Percentiles rank a stretch among this genome's conserved stretches.
These are phyloP conservation scores for Chydorus sphaericus DNA, from an alignment of 2,888 invertebrate species.

Conservation along the genomic window DNA sequence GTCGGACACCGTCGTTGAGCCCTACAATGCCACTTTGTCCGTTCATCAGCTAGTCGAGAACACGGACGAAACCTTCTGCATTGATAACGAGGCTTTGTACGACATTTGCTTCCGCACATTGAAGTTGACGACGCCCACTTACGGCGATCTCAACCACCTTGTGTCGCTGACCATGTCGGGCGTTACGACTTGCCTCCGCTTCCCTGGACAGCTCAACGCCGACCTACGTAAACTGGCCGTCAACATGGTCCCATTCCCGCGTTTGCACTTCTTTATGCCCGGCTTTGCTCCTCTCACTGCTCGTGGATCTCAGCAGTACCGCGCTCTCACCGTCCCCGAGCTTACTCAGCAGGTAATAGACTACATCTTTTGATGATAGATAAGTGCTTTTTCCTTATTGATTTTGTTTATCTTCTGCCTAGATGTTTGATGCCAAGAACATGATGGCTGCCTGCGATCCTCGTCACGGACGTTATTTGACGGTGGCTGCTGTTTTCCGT, in stretches of 20 bases:
- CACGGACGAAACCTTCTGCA: constrained; percentile 38
- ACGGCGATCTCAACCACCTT: constrained; percentile 42
- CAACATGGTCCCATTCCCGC: constrained; percentile 90
- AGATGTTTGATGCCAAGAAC: constrained; percentile 68
- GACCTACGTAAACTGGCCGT: constrained; percentile 74
- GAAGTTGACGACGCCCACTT: constrained; percentile 38
- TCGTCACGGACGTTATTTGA: constrained; percentile 63
- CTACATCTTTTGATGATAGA: too few species aligned
- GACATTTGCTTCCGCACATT: constrained; percentile 40
- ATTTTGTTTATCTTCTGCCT: too few species aligned
- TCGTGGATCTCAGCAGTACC: constrained; percentile 37
- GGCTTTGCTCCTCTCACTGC: constrained; percentile 67
- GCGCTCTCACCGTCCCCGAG: constrained; percentile 38
- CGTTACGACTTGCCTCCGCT: constrained; percentile 47
- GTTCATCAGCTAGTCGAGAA: constrained; percentile 38
- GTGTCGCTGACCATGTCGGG: constrained; percentile 37
- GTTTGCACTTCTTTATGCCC: constrained; percentile 78
- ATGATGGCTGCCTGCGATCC: constrained; percentile 96
- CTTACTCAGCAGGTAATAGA: constrained; percentile 43
- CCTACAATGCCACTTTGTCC: constrained; percentile 39
- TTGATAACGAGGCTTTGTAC: constrained; percentile 39
- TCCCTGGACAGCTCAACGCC: constrained; percentile 81
- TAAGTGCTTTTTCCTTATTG: too few species aligned
- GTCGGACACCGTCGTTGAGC: constrained; percentile 39
- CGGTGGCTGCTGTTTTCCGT: constrained; percentile 72